Evolutionary conservation across 2,888 invertebrate genomes (phyloP), one percentile per base, ranked within the genome.

Genomic region (Nematopogon swammerdamellus): DNA sequence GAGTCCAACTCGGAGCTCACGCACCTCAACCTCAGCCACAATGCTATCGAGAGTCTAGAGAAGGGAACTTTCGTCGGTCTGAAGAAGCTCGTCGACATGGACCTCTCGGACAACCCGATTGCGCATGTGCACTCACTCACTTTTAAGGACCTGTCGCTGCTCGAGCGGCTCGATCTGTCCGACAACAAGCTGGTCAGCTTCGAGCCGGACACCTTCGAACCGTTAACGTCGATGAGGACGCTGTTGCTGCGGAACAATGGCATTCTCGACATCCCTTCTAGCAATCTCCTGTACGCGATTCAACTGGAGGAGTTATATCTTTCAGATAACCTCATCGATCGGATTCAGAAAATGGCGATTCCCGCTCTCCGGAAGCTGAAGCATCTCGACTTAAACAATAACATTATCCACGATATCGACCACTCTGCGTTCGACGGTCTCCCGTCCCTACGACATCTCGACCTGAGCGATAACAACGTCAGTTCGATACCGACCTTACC

Each of bases 401-500:
- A 95, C 71, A 83, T 91, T 48, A 86, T 95, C 59, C 81, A 84
- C 50, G 84, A 82, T 53, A 80, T 92, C 55, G 85, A 88, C 66
- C 82, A 85, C 57, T 82, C 85, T 55, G 88, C 90, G 46, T 87
- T 93, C 58, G 86, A 89, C 57, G 89, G 89, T 51, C 74, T 94
- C 49, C 84, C 85, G 48, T 83, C 87, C 46, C 69, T 95, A 46
- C 85, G 87, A 53, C 82, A 83, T 59, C 80, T 94, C 59, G 88
- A 91, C 68, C 72, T 94, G 54, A 87, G 89, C 55, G 88, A 91
- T 65, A 95, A 95, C 70, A 89, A 91, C 67, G 82, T 95, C 64
- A 88, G 89, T 58, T 77, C 82, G 45, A 80, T 95, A 57, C 92
- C 92, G 56, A 91, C 90, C 46, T 81, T 83, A 52, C 87, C 91